Evolutionary conservation across 2,888 invertebrate genomes (phyloP).

Genomic region (Metopia argyrocephala): DNA sequence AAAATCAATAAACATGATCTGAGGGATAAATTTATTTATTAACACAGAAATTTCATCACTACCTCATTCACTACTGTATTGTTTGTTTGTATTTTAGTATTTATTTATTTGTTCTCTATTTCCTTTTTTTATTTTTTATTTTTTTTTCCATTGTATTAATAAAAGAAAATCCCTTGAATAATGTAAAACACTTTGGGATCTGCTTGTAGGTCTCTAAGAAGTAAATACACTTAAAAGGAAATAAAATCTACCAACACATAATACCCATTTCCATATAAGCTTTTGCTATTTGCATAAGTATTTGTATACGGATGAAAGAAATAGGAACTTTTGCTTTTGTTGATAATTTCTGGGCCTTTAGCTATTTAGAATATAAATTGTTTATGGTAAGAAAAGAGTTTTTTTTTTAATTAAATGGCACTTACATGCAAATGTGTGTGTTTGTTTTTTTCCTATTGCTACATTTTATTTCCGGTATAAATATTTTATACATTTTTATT

Average conservation of each 20-base stretch:
- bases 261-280: neutral
- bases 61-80: too few species aligned
- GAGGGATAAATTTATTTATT: too few species aligned
- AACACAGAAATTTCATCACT: too few species aligned
- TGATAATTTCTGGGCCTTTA: neutral
- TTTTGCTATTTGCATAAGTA: neutral
- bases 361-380: slow-evolving; percentile 38
- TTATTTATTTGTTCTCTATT: neutral
- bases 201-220: slow-evolving; percentile 40
- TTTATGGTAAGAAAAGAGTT: too few species aligned
- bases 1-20: too few species aligned
- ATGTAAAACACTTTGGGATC: slow-evolving; percentile 32
- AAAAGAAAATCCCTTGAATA: slow-evolving; percentile 37
- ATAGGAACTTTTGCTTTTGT: neutral
- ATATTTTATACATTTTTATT: neutral
- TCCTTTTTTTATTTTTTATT: neutral
- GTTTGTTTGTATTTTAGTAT: too few species aligned
- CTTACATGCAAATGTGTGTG: too few species aligned
- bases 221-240: slow-evolving; percentile 28
- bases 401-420: too few species aligned
- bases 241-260: slow-evolving; percentile 14
- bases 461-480: neutral
- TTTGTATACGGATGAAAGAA: slow-evolving; percentile 8
- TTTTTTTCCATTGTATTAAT: slow-evolving; percentile 11
- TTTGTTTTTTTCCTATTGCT: neutral